Evolutionary conservation across 1,140 invertebrate genomes (phyloP).

Genomic region (Ostrea edulis): DNA sequence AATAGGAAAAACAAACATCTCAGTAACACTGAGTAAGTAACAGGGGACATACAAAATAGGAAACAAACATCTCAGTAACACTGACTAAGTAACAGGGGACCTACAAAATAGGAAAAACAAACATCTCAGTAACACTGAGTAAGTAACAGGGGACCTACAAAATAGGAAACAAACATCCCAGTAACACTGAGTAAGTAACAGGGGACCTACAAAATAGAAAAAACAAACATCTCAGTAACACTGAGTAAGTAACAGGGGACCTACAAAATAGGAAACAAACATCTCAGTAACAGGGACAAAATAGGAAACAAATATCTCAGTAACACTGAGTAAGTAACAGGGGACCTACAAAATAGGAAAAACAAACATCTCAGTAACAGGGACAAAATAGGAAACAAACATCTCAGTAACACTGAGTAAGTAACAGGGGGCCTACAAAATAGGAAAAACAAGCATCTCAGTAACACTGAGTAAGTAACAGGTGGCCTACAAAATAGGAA

Average conservation of each 20-base stretch:
- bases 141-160: conserved; percentile 87
- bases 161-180: no score
- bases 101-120: no score
- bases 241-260: conserved; percentile 86
- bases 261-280: no score
- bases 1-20: no score
- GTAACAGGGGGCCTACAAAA: conserved; percentile 85
- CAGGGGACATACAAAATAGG: conserved; percentile 83
- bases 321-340: conserved; percentile 87
- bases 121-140: conserved; percentile 87
- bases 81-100: conserved; percentile 87
- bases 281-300: conserved; percentile 87
- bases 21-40: conserved; percentile 89
- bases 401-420: conserved; percentile 88
- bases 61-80: conserved; percentile 89
- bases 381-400: no score
- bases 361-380: conserved; percentile 89
- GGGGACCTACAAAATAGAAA: no score
- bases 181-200: conserved; percentile 87
- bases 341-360: no score
- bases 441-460: no score
- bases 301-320: no score
- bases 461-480: conserved; percentile 84
- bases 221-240: conserved; percentile 89
- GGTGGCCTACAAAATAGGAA: no score